Percentiles rank a stretch among this genome's conserved stretches.
Evolutionary conservation across 1,140 invertebrate species (phyloP).

Genomic region (Ladona fulva): DNA sequence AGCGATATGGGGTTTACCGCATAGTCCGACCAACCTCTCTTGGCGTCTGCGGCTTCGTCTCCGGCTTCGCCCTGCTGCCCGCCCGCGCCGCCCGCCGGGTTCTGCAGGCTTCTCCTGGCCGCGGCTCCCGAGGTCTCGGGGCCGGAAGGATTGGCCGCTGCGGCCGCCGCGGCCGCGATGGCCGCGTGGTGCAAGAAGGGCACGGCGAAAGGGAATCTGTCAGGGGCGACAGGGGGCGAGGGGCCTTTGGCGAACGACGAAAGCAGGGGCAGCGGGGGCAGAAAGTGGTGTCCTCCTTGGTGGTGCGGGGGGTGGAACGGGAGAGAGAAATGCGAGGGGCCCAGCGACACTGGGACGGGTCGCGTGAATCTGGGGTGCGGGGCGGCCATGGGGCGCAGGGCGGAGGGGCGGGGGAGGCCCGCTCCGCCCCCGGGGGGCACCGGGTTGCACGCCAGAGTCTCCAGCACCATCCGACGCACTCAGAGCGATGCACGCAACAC

Average conservation of each 20-base stretch:
- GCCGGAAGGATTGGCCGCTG: not conserved
- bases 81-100: not conserved
- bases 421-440: not conserved
- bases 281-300: too few species aligned
- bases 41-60: not conserved
- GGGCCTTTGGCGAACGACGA: too few species aligned
- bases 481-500: not conserved
- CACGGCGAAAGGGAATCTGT: not conserved
- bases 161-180: not conserved
- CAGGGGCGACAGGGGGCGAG: too few species aligned
- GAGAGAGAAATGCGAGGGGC: not conserved
- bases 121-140: not conserved
- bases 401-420: not conserved
- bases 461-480: constrained; percentile 11
- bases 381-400: not conserved
- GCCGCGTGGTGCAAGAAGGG: not conserved
- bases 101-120: not conserved
- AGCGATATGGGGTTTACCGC: too few species aligned
- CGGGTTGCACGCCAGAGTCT: constrained; percentile 2
- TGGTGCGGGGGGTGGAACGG: not conserved
- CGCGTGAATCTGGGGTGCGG: constrained; percentile 3
- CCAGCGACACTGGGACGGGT: constrained; percentile 2
- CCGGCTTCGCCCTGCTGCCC: not conserved
- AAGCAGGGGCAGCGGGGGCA: too few species aligned
- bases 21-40: not conserved